Percentiles rank a stretch among this genome's conserved stretches.
Conservation (phyloP, 1,140 invertebrate species). For the Bombus huntii region DNA sequence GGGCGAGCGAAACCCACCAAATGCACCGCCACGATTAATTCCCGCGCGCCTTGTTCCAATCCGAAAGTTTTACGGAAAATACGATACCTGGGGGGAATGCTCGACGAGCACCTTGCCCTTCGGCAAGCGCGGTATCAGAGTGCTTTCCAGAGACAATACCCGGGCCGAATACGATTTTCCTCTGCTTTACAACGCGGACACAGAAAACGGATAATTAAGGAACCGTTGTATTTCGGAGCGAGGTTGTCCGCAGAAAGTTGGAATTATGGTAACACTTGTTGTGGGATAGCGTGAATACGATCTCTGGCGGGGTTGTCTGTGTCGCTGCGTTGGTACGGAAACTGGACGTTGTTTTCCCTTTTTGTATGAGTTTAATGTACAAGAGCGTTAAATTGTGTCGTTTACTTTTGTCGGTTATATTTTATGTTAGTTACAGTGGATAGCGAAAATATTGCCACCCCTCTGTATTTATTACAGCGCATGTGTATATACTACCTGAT, state of each 20-base stretch:
- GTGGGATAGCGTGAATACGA: not conserved
- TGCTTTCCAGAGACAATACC: not conserved
- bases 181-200: not conserved
- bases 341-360: too few species aligned
- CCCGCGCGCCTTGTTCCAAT: slow-evolving; percentile 42
- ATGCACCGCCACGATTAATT: slow-evolving; percentile 57
- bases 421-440: too few species aligned
- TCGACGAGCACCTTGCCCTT: not conserved
- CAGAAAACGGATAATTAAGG: slow-evolving; percentile 22
- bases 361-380: too few species aligned
- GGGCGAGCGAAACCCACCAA: slow-evolving; percentile 54
- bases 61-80: slow-evolving; percentile 60
- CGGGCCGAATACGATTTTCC: not conserved
- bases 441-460: too few species aligned
- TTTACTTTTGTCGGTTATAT: too few species aligned
- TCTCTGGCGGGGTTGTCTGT: not conserved
- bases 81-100: slow-evolving; percentile 16
- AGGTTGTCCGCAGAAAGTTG: slow-evolving; percentile 3
- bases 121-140: not conserved
- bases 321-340: too few species aligned
- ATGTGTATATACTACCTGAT: too few species aligned
- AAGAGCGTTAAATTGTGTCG: too few species aligned
- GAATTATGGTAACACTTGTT: slow-evolving; percentile 30
- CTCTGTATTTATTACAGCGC: too few species aligned
- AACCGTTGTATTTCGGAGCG: not conserved